phyloP scores from a whole-genome alignment of 1,140 invertebrate species.

The Cotesia typhae region DNA sequence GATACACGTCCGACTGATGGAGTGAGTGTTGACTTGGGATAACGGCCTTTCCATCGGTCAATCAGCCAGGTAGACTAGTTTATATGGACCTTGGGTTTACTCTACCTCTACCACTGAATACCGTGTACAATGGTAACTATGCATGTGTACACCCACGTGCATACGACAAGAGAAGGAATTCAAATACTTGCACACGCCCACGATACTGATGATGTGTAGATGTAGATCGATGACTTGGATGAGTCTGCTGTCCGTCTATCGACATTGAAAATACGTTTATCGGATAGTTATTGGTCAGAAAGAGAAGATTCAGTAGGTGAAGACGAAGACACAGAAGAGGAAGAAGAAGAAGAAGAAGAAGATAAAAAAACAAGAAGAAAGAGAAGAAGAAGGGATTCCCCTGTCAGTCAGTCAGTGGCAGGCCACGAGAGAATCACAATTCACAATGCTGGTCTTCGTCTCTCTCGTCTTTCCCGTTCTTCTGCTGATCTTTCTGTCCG shows the following conservation, averaged over 20 bases:
- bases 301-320: not conserved
- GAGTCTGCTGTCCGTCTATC: constrained; percentile 24
- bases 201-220: not conserved
- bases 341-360: constrained; percentile 18
- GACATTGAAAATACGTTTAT: constrained; percentile 29
- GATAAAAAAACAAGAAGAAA: not conserved
- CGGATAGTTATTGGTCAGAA: constrained; percentile 19
- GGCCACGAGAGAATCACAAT: constrained; percentile 64
- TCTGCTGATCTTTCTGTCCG: constrained; percentile 44
- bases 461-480: constrained; percentile 45
- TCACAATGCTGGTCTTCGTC: constrained; percentile 41
- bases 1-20: constrained; percentile 55
- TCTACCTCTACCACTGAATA: constrained; percentile 47
- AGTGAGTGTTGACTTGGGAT: constrained; percentile 67
- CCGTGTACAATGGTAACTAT: not conserved
- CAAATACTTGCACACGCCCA: not conserved
- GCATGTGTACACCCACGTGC: not conserved
- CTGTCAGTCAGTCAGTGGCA: constrained; percentile 63
- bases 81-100: constrained; percentile 49
- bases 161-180: not conserved
- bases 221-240: constrained; percentile 19
- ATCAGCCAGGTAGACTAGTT: constrained; percentile 62
- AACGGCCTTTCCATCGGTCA: constrained; percentile 66
- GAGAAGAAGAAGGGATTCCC: constrained; percentile 60
- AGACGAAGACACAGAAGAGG: constrained; percentile 31